Percentiles rank a stretch among this genome's conserved stretches.
Evolutionary conservation across 1,140 invertebrate genomes (phyloP).

Genomic region (Periplaneta americana): DNA sequence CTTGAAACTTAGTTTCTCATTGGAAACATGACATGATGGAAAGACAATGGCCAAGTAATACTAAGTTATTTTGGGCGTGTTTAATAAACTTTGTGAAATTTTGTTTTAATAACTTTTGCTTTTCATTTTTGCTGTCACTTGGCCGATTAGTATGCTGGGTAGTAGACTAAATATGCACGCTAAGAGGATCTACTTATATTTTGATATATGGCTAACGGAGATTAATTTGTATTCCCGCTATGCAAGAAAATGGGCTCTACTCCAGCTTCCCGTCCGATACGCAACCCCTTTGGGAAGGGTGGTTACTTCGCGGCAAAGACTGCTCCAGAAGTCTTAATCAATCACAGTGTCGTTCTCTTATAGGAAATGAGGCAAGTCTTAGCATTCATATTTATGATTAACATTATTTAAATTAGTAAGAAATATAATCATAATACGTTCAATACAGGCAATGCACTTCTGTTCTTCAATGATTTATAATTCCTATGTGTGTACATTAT

Average conservation of each 20-base stretch:
- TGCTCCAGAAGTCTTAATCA: neutral
- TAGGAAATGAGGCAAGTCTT: neutral
- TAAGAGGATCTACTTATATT: neutral
- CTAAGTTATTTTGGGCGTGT: neutral
- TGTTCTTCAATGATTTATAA: too few relatives aligned
- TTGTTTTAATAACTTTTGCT: neutral
- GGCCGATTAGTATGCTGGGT: neutral
- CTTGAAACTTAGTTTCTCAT: too few relatives aligned
- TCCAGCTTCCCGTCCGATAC: neutral
- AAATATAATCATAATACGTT: too few relatives aligned
- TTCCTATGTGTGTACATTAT: too few relatives aligned
- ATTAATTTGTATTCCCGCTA: neutral
- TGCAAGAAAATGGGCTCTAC: neutral
- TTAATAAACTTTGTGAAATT: neutral
- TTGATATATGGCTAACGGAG: neutral
- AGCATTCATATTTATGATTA: too few relatives aligned
- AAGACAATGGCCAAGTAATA: too few relatives aligned
- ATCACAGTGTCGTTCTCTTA: neutral
- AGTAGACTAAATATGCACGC: too few relatives aligned
- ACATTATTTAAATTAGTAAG: too few relatives aligned
- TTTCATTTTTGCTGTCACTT: neutral
- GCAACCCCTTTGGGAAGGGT: too few relatives aligned
- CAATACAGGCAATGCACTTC: too few relatives aligned
- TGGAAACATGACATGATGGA: too few relatives aligned
- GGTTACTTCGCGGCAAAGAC: neutral